Evolutionary conservation across 2,113 vertebrate genomes (phyloP), one percentile per base, ranked within the genome.

Genomic region (Anoplopoma fimbria): DNA sequence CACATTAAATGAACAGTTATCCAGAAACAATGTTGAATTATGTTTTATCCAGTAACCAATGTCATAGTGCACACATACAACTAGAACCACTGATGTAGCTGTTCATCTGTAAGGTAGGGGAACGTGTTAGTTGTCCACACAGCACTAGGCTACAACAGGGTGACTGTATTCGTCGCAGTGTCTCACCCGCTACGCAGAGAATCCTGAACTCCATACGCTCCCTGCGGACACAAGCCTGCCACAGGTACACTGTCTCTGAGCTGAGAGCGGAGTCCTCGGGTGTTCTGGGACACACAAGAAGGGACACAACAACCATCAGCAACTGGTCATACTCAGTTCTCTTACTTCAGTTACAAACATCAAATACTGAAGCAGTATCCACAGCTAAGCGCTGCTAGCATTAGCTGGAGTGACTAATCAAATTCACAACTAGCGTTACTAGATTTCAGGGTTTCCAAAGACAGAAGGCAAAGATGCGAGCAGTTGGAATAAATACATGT

Each of bases 241-340:
- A 99, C 88, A 2, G 97, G 95, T 63, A 99, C 95, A 61, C 94
- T 97, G 93, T 97, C 97, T 87, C 97, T 98, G 75, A 98, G 89
- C 86, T 98, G 95, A 62, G 97, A 96, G 84, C 94, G 86, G 79
- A 96, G 75, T 27, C 96, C 97, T 93, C 97, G 95, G 79, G 96
- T 91, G 86, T 99, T 96, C 98, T 99, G 88, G 1, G 60, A 83
- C 25, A 61, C 2, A 19, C 6, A 76, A 2, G 9, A 49, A 9
- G 7, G 49, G 1, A 71, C 7, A 67, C 23, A 34, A 73, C 8
- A 5, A 40, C 0, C 9, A 1, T 76, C 33, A 7, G 72, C 0
- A 38, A 9, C 0, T 19, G 8, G 1, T 31, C 21, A 31, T 15
- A 17, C 19, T 23, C 2, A 15, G n/a, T 3, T 6, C 34, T 8